Percentiles rank a stretch among this genome's conserved stretches.
Conservation (phyloP, 2,797 vertebrate genomes). For the Protonibea diacanthus region DNA sequence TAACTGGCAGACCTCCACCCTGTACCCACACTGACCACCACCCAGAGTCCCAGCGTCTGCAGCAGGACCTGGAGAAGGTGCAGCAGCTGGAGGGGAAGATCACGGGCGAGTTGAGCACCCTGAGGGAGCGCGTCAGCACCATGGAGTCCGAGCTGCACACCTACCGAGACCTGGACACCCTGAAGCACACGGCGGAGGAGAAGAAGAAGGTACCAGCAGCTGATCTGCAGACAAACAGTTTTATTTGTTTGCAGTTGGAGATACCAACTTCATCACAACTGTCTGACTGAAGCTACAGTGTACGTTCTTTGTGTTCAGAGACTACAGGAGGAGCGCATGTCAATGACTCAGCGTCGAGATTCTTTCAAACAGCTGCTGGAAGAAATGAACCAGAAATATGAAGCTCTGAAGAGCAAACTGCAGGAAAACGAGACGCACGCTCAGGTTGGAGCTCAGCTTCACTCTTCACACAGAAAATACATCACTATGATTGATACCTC, state of each 20-base stretch:
- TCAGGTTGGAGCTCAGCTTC: slow-evolving; percentile 83
- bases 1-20: not conserved
- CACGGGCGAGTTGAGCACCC: slow-evolving; percentile 86
- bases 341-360: slow-evolving; percentile 82
- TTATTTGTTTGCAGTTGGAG: not conserved
- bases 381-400: slow-evolving; percentile 84
- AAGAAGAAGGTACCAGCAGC: slow-evolving; percentile 89
- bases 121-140: slow-evolving; percentile 87
- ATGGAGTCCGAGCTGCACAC: slow-evolving; percentile 87
- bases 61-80: slow-evolving; percentile 96
- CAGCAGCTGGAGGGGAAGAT: slow-evolving; percentile 95
- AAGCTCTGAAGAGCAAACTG: slow-evolving; percentile 87
- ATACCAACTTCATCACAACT: not conserved
- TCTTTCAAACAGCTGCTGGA: slow-evolving; percentile 89
- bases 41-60: slow-evolving; percentile 92
- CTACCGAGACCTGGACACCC: slow-evolving; percentile 90
- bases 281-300: too few species aligned
- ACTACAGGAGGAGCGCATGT: slow-evolving; percentile 89
- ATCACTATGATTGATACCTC: too few species aligned
- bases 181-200: slow-evolving; percentile 89
- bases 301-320: slow-evolving; percentile 78
- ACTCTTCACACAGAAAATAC: not conserved
- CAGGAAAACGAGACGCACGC: slow-evolving; percentile 95
- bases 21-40: not conserved
- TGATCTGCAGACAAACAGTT: not conserved